Base-by-base conservation (phyloP, 2,797 vertebrate species). In the Clarias fuscus region DNA sequence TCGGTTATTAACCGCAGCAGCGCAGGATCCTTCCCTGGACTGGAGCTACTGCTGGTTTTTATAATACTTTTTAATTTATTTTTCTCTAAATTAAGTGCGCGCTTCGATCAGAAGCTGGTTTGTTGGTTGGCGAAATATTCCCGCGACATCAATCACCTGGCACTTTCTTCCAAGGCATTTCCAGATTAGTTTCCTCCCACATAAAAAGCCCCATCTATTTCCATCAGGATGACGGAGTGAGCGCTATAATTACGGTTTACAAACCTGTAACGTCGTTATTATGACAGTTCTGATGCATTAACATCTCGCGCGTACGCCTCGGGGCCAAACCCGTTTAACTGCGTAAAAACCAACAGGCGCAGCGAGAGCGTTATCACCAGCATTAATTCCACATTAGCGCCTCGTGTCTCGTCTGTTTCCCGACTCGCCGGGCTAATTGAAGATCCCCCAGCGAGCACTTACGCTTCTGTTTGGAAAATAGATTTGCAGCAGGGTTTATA, bases 1-100 rank as follows among this genome's bases (percentile, higher is more conserved):
- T 90, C 90, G 90, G 91, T 91, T 91, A 93, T 93, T 92, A 91
- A 86, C 92, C 90, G 89, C 70, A 10, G 4, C 11, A 30, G n/a
- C 24, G 1, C 64, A 0, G 70, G 37, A n/a, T 24, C 4, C 48
- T 53, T 5, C 17, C 24, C 30, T 1, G 27, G 24, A n/a, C 24
- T 18, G 62, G 80, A 83, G 71, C 40, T 6, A 18, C 33, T 22
- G 72, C 10, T 1, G 18, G 75, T 33, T 62, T 62, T 78, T 37
- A 78, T 43, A 10, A 53, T 56, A 40, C 37, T 70, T 30, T 8
- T 15, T 17, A 70, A 33, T 20, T 62, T 62, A 7, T 58, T 78
- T 79, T 33, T 8, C 75, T 13, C 33, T 33, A 59, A 70, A 79
- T 79, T 11, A 79, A 79, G 10, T 70, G 64, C 4, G 6, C 7